phyloP scores from a whole-genome alignment of 2,797 vertebrate species.

The Rhabdomys pumilio region DNA sequence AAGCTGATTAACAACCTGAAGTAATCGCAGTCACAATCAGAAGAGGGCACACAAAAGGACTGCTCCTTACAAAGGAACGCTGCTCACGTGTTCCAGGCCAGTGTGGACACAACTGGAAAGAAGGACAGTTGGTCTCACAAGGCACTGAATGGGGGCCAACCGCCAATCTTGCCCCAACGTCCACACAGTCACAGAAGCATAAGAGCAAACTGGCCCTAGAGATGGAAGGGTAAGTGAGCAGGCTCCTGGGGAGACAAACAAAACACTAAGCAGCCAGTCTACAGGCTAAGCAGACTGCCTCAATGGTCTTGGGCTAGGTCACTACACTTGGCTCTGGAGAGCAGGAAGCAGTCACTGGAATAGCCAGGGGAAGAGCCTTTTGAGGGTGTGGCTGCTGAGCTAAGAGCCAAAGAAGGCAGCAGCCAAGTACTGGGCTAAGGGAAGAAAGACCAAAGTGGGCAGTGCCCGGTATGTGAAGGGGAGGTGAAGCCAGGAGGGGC shows the following conservation, averaged over 20 bases:
- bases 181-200: background rate
- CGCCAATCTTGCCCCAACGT: background rate
- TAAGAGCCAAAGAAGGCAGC: background rate
- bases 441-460: background rate
- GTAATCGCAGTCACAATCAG: background rate
- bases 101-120: background rate
- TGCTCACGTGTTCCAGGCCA: background rate
- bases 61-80: background rate
- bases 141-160: background rate
- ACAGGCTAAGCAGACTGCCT: background rate
- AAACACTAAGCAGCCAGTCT: background rate
- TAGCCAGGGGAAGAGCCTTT: background rate
- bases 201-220: background rate
- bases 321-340: background rate
- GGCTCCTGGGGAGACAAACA: background rate
- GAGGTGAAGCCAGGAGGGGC: too few relatives aligned
- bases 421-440: background rate
- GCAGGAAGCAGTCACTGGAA: background rate
- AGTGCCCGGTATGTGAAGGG: too few relatives aligned
- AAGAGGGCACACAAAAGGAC: background rate
- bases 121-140: background rate
- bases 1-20: background rate
- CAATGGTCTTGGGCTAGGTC: background rate
- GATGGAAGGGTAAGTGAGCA: background rate
- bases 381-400: background rate